Conservation (phyloP, 2,113 vertebrate species). For the Ciconia maguari region DNA sequence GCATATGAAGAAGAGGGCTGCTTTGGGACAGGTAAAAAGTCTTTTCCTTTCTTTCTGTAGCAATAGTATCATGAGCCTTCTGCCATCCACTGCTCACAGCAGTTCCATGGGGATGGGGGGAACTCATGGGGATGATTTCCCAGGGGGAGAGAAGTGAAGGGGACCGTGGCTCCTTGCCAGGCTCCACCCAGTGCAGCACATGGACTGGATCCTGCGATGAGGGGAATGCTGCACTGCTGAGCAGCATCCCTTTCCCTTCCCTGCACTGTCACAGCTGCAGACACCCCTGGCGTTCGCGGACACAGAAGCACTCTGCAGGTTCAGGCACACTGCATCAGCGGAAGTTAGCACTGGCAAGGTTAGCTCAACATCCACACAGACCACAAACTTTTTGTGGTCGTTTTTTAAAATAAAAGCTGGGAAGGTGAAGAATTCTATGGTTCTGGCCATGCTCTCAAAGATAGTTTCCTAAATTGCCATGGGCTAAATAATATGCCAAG, state of each 20-base stretch:
- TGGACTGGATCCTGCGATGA: neutral
- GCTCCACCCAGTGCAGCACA: neutral
- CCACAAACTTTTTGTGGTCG: neutral
- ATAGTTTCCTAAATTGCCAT: neutral
- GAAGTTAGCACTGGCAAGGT: neutral
- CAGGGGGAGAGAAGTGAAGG: neutral
- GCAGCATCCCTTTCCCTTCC: neutral
- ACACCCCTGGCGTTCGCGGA: accelerated
- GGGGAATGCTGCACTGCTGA: neutral
- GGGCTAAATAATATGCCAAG: neutral
- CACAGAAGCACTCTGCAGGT: neutral
- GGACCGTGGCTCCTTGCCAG: neutral
- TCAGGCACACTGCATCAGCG: neutral
- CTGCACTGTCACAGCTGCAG: neutral
- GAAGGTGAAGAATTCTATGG: neutral
- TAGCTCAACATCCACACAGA: neutral
- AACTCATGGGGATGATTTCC: neutral
- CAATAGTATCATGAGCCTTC: neutral
- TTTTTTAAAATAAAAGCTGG: neutral
- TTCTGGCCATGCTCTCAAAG: neutral
- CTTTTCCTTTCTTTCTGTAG: neutral
- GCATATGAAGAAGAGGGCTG: neutral
- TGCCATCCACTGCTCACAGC: neutral
- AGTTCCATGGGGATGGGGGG: too few relatives aligned
- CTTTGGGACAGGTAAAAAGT: neutral